Conservation (phyloP, 2,113 vertebrate genomes). For the Perca flavescens region DNA sequence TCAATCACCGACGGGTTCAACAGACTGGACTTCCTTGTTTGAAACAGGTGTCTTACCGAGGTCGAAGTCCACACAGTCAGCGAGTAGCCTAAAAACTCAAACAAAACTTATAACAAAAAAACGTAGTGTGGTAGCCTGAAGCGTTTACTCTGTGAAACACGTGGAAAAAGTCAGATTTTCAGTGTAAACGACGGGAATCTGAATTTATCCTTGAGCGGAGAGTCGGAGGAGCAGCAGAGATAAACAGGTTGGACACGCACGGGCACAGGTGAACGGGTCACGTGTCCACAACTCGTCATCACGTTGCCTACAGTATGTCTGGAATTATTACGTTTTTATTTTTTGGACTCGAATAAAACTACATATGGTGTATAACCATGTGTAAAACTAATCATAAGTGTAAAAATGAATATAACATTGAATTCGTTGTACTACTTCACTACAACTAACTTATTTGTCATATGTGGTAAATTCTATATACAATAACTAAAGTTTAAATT, state of each 20-base stretch:
- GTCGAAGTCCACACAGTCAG: slow-evolving; percentile 63
- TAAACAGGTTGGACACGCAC: slow-evolving; percentile 70
- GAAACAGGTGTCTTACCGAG: slow-evolving; percentile 48
- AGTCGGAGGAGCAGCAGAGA: background rate
- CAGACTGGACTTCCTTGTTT: slow-evolving; percentile 78
- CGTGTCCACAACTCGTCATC: slow-evolving; percentile 70
- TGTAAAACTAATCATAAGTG: no score
- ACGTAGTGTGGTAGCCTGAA: rapidly evolving
- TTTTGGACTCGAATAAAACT: no score
- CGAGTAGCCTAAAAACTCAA: background rate
- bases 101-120: background rate
- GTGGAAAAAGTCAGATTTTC: background rate
- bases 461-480: no score
- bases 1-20: background rate
- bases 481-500: no score
- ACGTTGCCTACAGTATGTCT: slow-evolving; percentile 5
- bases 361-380: no score
- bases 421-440: no score
- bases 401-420: no score
- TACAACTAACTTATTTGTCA: no score
- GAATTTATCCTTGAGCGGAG: background rate
- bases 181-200: background rate
- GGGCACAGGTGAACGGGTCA: slow-evolving; percentile 70
- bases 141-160: background rate
- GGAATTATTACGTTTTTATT: background rate